These are phyloP conservation scores for Himalopsyche phryganea DNA, from an alignment of 1,140 invertebrate species.

Conservation along the genomic window DNA sequence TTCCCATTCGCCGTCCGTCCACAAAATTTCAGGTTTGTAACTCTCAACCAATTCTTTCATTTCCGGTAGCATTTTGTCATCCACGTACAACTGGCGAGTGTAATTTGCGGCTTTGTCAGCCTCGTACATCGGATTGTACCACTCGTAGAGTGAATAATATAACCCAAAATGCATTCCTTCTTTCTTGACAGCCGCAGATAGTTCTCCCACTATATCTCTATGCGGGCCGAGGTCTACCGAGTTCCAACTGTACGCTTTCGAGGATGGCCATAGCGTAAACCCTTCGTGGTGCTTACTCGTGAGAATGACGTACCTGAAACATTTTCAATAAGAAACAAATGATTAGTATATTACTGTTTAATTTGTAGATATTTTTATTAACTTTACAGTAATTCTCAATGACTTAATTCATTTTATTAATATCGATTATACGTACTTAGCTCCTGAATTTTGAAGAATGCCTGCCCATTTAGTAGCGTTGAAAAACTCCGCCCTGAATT, in stretches of 20 bases:
- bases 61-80: conserved; percentile 70
- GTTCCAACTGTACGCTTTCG: conserved; percentile 87
- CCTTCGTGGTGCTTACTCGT: conserved; percentile 95
- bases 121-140: conserved; percentile 85
- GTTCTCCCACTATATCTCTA: conserved; percentile 74
- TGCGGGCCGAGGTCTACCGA: conserved; percentile 80
- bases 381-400: too few relatives aligned
- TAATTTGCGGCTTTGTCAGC: conserved; percentile 69
- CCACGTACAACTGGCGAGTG: conserved; percentile 62
- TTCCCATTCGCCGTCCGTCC: conserved; percentile 94
- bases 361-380: too few relatives aligned
- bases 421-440: conserved; percentile 63
- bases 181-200: conserved; percentile 65
- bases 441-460: conserved; percentile 71
- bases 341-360: too few relatives aligned
- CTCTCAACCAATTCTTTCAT: conserved; percentile 68
- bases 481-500: conserved; percentile 81
- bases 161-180: conserved; percentile 74
- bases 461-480: conserved; percentile 73
- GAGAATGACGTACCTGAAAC: conserved; percentile 76
- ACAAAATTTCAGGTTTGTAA: conserved; percentile 87
- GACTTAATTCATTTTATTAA: too few relatives aligned
- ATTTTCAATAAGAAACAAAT: not conserved
- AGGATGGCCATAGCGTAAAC: conserved; percentile 85
- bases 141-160: conserved; percentile 88